These are phyloP conservation scores for Epinephelus lanceolatus DNA, from an alignment of 2,113 vertebrate genomes.

Conservation along the genomic window DNA sequence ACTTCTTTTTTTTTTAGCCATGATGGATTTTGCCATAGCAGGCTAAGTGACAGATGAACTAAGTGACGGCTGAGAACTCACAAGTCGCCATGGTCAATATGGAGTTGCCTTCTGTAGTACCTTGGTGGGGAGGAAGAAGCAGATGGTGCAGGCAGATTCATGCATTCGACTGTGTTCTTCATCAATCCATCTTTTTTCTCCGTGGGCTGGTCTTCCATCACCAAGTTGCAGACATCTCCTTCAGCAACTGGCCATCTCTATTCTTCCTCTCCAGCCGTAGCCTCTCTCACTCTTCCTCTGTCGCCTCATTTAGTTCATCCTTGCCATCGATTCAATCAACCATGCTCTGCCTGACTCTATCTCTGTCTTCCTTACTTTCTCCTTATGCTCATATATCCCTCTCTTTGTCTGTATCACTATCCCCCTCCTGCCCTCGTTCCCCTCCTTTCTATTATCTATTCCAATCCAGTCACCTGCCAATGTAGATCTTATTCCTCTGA, in stretches of 20 bases:
- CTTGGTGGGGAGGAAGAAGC: slow-evolving; percentile 66
- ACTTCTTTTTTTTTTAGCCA: slow-evolving; percentile 15
- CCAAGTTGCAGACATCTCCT: slow-evolving; percentile 36
- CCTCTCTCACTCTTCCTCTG: background rate
- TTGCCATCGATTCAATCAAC: background rate
- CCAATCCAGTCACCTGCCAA: slow-evolving; percentile 42
- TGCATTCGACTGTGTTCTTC: slow-evolving; percentile 67
- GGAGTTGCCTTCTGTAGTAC: slow-evolving; percentile 64
- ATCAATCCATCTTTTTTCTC: slow-evolving; percentile 74
- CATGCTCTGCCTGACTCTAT: slow-evolving; percentile 8
- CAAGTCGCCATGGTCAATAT: slow-evolving; percentile 69
- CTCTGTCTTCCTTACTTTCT: slow-evolving; percentile 11
- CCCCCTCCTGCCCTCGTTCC: background rate
- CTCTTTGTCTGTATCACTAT: slow-evolving; percentile 19
- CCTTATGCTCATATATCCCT: slow-evolving; percentile 14
- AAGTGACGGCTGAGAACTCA: slow-evolving; percentile 60
- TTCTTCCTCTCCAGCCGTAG: slow-evolving; percentile 17
- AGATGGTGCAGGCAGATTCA: slow-evolving; percentile 75
- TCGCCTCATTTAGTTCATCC: background rate
- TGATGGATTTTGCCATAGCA: slow-evolving; percentile 68
- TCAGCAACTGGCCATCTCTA: background rate
- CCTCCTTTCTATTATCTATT: slow-evolving; percentile 34
- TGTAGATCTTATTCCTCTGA: slow-evolving; percentile 51
- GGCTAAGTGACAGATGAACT: slow-evolving; percentile 67
- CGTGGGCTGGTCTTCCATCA: slow-evolving; percentile 57